Evolutionary conservation across 1,140 invertebrate species (phyloP).

Genomic region (Brevipalpus yothersi): DNA sequence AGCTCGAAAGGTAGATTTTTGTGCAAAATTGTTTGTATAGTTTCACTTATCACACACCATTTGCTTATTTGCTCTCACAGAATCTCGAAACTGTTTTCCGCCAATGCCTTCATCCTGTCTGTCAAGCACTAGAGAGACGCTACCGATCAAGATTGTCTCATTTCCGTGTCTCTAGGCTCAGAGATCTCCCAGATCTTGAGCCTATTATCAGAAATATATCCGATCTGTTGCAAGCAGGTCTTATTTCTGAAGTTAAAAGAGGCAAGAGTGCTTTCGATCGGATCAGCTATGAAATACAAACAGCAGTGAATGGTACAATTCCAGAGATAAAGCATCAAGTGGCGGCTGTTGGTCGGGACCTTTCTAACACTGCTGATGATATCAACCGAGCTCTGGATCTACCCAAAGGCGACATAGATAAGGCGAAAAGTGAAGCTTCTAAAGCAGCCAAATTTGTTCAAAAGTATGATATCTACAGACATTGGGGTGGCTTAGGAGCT

Average conservation of each 20-base stretch:
- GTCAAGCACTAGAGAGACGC: conserved; percentile 1
- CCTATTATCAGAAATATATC: conserved; percentile 7
- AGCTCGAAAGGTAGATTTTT: background rate
- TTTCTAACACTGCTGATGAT: conserved; percentile 3
- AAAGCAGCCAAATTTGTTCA: background rate
- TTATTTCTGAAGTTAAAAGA: conserved; percentile 7
- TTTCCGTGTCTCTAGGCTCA: conserved; percentile 6
- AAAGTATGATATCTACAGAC: conserved; percentile 7
- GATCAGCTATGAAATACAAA: conserved; percentile 7
- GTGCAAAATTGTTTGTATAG: background rate
- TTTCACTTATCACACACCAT: background rate
- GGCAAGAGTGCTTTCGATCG: conserved; percentile 8
- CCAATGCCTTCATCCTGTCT: conserved; percentile 4
- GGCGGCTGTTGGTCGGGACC: background rate
- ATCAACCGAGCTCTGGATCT: conserved; percentile 1
- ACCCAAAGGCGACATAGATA: background rate
- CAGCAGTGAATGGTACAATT: conserved; percentile 6
- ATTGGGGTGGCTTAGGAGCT: background rate
- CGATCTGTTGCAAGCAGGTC: conserved; percentile 3
- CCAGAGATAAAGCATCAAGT: conserved; percentile 8
- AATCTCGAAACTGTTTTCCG: conserved; percentile 5
- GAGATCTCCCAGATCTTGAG: conserved; percentile 5
- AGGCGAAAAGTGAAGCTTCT: background rate
- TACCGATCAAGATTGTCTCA: background rate
- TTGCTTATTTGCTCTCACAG: background rate